Evolutionary conservation across 2,113 vertebrate species (phyloP).

Genomic region (Parus major): DNA sequence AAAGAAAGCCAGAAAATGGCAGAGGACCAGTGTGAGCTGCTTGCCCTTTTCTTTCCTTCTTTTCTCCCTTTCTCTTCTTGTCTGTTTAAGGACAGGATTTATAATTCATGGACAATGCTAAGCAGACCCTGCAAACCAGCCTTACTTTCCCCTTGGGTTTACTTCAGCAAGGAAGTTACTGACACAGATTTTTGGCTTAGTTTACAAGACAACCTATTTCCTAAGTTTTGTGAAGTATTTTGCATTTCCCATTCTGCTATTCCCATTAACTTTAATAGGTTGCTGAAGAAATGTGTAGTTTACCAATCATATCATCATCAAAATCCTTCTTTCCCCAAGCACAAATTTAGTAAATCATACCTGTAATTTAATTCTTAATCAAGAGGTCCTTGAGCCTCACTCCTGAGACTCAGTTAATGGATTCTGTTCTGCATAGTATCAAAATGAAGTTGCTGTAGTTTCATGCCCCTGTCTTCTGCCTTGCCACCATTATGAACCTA

Average conservation of each 20-base stretch:
- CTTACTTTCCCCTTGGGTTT: not conserved
- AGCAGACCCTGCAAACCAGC: not conserved
- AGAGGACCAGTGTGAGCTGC: not conserved
- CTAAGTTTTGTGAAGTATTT: not conserved
- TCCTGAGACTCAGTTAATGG: slow-evolving; percentile 52
- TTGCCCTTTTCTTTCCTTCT: not conserved
- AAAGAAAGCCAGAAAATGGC: not conserved
- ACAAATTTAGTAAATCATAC: slow-evolving; percentile 67
- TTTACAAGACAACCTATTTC: not conserved
- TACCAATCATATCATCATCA: slow-evolving; percentile 49
- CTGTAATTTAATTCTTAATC: slow-evolving; percentile 73
- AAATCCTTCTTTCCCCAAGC: slow-evolving; percentile 55
- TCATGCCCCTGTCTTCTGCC: not conserved
- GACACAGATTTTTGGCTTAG: not conserved
- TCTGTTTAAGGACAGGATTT: not conserved
- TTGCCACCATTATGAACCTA: not conserved
- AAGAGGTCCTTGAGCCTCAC: slow-evolving; percentile 65
- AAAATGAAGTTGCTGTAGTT: slow-evolving; percentile 48
- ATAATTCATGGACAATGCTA: not conserved
- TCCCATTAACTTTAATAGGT: slow-evolving; percentile 37
- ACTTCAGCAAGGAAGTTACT: not conserved
- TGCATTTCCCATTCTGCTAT: not conserved
- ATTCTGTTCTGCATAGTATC: slow-evolving; percentile 19
- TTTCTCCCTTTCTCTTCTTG: not conserved
- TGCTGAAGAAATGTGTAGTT: slow-evolving; percentile 5